phyloP scores from a whole-genome alignment of 2,113 vertebrate genomes.

The Menura novaehollandiae region DNA sequence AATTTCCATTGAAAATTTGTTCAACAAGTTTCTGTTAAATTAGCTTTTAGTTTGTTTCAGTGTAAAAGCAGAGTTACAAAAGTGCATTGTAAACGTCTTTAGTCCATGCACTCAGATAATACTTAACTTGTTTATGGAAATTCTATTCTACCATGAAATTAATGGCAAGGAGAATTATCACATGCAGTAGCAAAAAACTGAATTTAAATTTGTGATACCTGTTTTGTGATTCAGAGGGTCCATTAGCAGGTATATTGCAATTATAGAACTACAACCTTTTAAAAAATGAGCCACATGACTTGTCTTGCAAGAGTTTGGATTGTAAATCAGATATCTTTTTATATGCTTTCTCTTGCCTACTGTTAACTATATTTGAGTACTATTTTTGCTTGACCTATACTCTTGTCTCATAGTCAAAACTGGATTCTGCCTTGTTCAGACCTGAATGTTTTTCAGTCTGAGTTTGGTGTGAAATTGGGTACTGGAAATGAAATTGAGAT shows the following conservation, averaged over 20 bases:
- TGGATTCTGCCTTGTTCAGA: not conserved
- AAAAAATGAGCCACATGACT: rapidly evolving
- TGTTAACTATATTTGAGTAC: not conserved
- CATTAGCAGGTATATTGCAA: not conserved
- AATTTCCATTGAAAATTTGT: not conserved
- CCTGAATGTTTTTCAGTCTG: not conserved
- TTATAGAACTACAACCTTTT: not conserved
- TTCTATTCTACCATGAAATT: not conserved
- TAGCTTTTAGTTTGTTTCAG: not conserved
- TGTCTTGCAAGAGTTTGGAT: not conserved
- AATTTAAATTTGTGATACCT: not conserved
- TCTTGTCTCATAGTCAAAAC: not conserved
- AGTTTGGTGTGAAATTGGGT: not conserved
- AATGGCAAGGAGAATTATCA: not conserved
- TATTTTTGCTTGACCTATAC: not conserved
- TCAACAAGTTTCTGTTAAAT: not conserved
- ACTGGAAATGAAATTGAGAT: not conserved
- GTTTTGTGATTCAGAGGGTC: not conserved
- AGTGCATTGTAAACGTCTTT: not conserved
- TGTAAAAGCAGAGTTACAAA: not conserved
- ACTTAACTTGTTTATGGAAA: not conserved
- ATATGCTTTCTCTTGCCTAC: not conserved
- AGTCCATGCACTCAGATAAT: not conserved
- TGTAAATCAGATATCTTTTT: not conserved
- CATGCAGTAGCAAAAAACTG: not conserved